Conservation (phyloP, 1,140 invertebrate genomes). For the Magallana angulata region DNA sequence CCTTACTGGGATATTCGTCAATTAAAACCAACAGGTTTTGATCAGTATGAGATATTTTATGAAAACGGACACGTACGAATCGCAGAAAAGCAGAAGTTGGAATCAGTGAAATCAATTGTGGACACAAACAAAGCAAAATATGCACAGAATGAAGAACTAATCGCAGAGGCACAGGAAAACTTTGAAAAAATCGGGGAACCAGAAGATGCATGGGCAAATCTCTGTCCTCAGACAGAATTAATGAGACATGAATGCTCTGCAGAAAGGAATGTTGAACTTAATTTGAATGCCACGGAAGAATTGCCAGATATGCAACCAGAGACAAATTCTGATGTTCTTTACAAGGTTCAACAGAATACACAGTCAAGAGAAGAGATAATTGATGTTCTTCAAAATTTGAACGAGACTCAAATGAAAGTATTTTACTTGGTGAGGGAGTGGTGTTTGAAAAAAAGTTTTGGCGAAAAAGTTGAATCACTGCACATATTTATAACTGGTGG, state of each 20-base stretch:
- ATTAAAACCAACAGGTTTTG: conserved; percentile 50
- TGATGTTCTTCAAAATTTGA: conserved; percentile 26
- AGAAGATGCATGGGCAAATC: conserved; percentile 48
- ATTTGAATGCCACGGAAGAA: neutral
- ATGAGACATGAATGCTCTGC: conserved; percentile 9
- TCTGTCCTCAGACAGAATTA: conserved; percentile 43
- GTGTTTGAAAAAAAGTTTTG: conserved; percentile 7
- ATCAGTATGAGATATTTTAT: conserved; percentile 47
- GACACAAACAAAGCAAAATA: conserved; percentile 12
- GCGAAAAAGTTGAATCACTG: conserved; percentile 42
- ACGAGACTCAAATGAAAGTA: conserved; percentile 21
- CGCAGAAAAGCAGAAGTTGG: neutral
- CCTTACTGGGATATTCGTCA: conserved; percentile 46
- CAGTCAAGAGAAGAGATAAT: neutral
- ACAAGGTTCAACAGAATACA: neutral
- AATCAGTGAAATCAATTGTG: conserved; percentile 33
- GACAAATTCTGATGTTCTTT: neutral
- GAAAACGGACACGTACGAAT: conserved; percentile 42
- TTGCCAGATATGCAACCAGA: neutral
- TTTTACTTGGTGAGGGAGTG: conserved; percentile 33
- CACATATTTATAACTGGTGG: conserved; percentile 40
- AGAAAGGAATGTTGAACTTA: neutral
- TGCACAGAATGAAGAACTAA: conserved; percentile 29
- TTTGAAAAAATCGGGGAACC: conserved; percentile 5
- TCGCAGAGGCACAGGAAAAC: conserved; percentile 20